These are phyloP conservation scores for Deilephila porcellus DNA, from an alignment of 2,888 invertebrate species.

Conservation along the genomic window DNA sequence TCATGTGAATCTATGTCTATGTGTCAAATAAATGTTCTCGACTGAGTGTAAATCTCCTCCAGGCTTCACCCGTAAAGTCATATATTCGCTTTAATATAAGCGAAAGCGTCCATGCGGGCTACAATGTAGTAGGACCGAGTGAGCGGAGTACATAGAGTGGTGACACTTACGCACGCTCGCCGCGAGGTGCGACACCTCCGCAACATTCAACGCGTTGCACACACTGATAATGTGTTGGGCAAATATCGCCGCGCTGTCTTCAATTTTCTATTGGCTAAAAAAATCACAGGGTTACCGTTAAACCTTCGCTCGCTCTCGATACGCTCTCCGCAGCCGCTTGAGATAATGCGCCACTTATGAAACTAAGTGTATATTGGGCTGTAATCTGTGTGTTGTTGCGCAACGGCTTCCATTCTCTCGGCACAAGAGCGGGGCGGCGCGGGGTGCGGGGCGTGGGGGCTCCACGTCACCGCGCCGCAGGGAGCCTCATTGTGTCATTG, in stretches of 20 bases:
- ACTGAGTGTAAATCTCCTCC: too few species aligned
- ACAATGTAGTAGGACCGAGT: too few species aligned
- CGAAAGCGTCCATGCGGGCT: neutral
- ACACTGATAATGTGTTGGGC: neutral
- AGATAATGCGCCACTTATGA: constrained; percentile 12
- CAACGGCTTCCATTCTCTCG: constrained; percentile 19
- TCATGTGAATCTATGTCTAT: too few species aligned
- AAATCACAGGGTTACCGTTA: neutral
- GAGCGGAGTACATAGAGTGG: too few species aligned
- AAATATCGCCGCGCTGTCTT: neutral
- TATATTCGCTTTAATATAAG: neutral
- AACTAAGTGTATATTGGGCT: constrained; percentile 11
- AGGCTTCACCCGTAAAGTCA: neutral
- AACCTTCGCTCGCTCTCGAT: neutral
- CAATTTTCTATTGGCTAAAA: neutral
- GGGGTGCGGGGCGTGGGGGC: neutral
- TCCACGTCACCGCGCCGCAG: neutral
- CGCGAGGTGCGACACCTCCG: too few species aligned
- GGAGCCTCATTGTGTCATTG: constrained; percentile 2
- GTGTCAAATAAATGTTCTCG: too few species aligned
- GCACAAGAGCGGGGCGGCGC: neutral
- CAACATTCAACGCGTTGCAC: neutral
- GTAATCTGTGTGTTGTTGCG: constrained; percentile 9
- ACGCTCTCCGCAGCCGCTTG: constrained; percentile 4
- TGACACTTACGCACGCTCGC: too few species aligned